Conservation (phyloP, 1,140 invertebrate species). For the Adoxophyes honmai region DNA sequence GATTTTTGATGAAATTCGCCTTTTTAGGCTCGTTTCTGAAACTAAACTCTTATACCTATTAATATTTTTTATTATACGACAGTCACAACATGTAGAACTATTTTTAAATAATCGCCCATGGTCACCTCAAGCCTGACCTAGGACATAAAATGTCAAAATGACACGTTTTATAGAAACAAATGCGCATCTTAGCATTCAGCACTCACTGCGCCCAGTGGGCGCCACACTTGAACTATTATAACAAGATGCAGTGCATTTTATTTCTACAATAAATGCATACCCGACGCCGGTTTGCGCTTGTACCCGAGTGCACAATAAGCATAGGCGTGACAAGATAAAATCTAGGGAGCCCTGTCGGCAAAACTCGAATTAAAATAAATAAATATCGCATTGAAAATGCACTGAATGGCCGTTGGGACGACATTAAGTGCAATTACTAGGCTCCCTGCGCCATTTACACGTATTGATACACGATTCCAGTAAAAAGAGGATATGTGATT, state of each 20-base stretch:
- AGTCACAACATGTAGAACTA: too few species aligned
- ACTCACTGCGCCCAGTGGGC: too few species aligned
- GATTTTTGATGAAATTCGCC: too few species aligned
- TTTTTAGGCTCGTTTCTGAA: too few species aligned
- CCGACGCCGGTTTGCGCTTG: constrained; percentile 29
- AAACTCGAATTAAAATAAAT: constrained; percentile 58
- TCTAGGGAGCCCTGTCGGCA: constrained; percentile 48
- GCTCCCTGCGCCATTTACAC: constrained; percentile 36
- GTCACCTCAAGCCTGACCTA: too few species aligned
- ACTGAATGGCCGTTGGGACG: constrained; percentile 57
- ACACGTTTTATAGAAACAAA: too few species aligned
- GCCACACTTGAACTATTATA: background rate
- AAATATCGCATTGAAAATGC: constrained; percentile 59
- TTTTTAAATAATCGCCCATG: too few species aligned
- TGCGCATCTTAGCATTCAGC: too few species aligned
- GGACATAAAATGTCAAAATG: background rate
- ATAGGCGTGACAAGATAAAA: constrained; percentile 65
- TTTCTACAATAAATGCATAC: constrained; percentile 45
- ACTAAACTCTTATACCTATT: too few species aligned
- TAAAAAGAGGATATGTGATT: constrained; percentile 43
- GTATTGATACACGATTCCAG: constrained; percentile 28
- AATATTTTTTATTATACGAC: too few species aligned
- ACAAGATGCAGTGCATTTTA: constrained; percentile 8
- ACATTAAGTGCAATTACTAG: constrained; percentile 63
- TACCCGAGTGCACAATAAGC: constrained; percentile 49